Evolutionary conservation across 2,888 invertebrate species (phyloP), one percentile per base, ranked within the genome.

Genomic region (Brachyptera risi): DNA sequence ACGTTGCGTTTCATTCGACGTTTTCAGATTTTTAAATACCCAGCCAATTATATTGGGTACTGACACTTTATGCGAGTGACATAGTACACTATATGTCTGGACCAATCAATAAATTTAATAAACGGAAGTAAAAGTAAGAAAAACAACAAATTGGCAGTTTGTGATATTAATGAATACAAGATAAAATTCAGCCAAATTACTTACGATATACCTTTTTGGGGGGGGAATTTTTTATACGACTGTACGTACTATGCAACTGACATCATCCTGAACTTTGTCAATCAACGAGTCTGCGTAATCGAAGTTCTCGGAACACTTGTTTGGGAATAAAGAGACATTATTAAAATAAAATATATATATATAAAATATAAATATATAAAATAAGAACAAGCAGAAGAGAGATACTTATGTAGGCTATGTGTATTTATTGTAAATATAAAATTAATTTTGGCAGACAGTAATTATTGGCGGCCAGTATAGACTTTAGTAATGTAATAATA

Each of bases 351-450:
- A 42, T 40, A 38, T 40, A 37, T 23, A 60, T 47, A 47, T 44
- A 27, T 42, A 27, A 38, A 37, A 44, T 35, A 51, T 44, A 51
- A 60, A 49, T 57, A 56, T 47, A 56, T 47, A 47, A 59, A 49
- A 27, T 47, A 27, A 26, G 21, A 42, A 31, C 31, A 31, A 58
- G 27, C 40, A 58, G 44, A 56, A 50, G 47, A 58, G 38, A 50
- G 21, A 50, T 49, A 49, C 24, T 23, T 24, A 21, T 47, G 23
- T 47, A 49, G 47, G 59, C 23, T 50, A 64, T 57, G 61, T 64
- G 64, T 64, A 64, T 64, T 61, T 64, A 64, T 64, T 64, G 64
- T 64, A 64, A 54, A 64, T 64, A 63, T 57, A 50, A 59, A 64
- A 59, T 47, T 60, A 37, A 54, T 26, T 62, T 58, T 63, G 63